Evolutionary conservation across 2,888 invertebrate genomes (phyloP), one percentile per base, ranked within the genome.

Genomic region (Melinaea marsaeus): DNA sequence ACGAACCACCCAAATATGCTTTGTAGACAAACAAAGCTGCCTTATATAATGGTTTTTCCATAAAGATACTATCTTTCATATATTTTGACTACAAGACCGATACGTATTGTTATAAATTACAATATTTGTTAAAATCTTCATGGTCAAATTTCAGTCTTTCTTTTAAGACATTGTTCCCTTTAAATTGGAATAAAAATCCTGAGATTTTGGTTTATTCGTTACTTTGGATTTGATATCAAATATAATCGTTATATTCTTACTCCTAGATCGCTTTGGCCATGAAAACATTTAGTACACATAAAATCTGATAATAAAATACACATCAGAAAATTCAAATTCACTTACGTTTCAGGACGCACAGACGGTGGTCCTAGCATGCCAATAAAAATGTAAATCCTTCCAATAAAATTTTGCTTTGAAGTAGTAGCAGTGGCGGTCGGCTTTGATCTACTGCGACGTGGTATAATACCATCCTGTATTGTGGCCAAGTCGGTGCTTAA

Each of bases 251-350:
- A 42, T 42, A 9, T 42, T 42, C 11, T 9, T 37, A 37, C 37
- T 42, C 9, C 9, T 42, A 42, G 42, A 42, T 42, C 42, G 42
- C 1, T 42, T 9, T 42, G 42, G 9, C 42, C 42, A 42, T 11
- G 9, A 9, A 2, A 6, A 9, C 9, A 42, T 42, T 42, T 42
- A 42, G 42, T 42, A 42, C 42, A 42, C 83, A 88, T 90, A 88
- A 90, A 90, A 87, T 81, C 82, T 86, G 86, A 88, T 88, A 89
- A 84, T 90, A 90, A 90, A 90, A 90, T 88, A 89, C 84, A 87
- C 86, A 89, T 88, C 88, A 86, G 85, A 89, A 90, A 90, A 90
- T 90, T 87, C 88, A 88, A 89, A 90, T 90, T 90, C 90, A 90
- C 90, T 90, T 90, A 90, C 88, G 90, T 88, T 84, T 86, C 84